Conservation (phyloP, 2,113 vertebrate species). For the Corythornis madagascariensis region DNA sequence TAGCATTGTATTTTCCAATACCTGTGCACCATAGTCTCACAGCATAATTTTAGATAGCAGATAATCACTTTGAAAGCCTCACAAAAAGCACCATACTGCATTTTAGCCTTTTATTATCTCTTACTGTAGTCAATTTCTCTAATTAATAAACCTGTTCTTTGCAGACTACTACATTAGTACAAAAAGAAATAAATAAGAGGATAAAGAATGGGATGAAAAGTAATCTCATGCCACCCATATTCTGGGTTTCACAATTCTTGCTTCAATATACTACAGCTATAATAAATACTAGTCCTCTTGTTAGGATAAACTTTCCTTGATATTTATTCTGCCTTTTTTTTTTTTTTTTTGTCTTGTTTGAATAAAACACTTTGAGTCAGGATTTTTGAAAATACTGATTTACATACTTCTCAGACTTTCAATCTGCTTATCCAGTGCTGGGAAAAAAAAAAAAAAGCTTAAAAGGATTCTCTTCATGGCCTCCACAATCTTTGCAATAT, state of each 20-base stretch:
- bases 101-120: conserved; percentile 1
- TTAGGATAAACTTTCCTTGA: background rate
- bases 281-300: background rate
- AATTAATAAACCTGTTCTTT: background rate
- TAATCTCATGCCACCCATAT: background rate
- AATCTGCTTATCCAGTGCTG: background rate
- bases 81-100: background rate
- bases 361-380: background rate
- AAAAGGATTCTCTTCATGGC: background rate
- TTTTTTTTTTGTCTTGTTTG: background rate
- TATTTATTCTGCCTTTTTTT: background rate
- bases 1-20: background rate
- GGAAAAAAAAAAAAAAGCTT: background rate
- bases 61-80: background rate
- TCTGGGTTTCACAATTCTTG: background rate
- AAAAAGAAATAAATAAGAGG: background rate
- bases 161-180: background rate
- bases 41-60: background rate
- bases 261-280: background rate
- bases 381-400: background rate
- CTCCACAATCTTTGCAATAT: background rate
- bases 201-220: background rate
- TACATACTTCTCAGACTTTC: background rate
- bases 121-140: background rate
- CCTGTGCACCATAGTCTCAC: background rate